Percentiles rank a stretch among this genome's conserved stretches.
Evolutionary conservation across 1,140 invertebrate genomes (phyloP).

Genomic region (Drosophila baimaii): DNA sequence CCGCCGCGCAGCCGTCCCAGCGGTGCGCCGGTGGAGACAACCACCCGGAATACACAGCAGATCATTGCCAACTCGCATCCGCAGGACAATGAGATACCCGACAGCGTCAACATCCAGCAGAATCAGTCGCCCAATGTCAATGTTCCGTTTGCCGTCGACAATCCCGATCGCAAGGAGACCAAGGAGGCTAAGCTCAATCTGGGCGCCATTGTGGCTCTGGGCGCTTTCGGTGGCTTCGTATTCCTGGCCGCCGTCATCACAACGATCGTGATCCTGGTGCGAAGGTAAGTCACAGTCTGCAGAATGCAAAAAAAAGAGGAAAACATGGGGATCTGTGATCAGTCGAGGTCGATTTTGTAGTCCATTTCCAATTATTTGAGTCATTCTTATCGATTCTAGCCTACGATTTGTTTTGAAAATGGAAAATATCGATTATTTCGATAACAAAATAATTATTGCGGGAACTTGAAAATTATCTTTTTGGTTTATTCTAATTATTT

Average conservation of each 20-base stretch:
- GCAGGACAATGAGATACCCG: conserved; percentile 86
- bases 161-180: conserved; percentile 87
- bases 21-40: conserved; percentile 57
- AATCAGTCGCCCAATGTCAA: conserved; percentile 87
- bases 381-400: background rate
- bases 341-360: conserved; percentile 26
- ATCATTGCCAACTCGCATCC: conserved; percentile 88
- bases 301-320: background rate
- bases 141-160: conserved; percentile 89
- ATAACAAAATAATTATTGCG: background rate
- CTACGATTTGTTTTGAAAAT: background rate
- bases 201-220: conserved; percentile 94
- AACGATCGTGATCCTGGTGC: conserved; percentile 93
- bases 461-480: background rate
- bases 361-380: background rate
- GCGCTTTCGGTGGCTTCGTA: conserved; percentile 95
- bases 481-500: background rate
- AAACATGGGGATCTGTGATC: conserved; percentile 4
- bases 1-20: conserved; percentile 52
- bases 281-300: conserved; percentile 89
- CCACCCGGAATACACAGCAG: conserved; percentile 82
- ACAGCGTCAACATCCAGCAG: conserved; percentile 85
- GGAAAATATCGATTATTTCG: background rate
- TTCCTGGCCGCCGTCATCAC: conserved; percentile 95
- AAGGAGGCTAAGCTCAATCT: conserved; percentile 91